Base-by-base conservation (phyloP, 2,113 vertebrate species). In the Anarrhichthys ocellatus region DNA sequence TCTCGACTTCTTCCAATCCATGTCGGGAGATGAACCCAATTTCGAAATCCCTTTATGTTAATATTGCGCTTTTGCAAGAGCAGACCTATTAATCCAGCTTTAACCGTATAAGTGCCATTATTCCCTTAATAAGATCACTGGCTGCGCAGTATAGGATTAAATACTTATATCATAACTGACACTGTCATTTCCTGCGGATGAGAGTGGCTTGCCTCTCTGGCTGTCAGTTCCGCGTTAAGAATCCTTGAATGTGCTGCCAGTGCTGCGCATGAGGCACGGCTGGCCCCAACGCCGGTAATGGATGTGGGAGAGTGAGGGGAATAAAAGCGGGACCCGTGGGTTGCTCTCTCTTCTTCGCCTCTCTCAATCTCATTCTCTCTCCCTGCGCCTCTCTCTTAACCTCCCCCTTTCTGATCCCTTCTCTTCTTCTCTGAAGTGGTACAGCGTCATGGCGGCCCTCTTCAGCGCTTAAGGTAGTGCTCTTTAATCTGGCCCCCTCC, bases 81-180 rank as follows among this genome's bases (percentile, higher is more conserved):
- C 90, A 93, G 93, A 87, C 93, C 94, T 93, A 95, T 96, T 96
- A 95, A 96, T 95, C 95, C 94, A 92, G 94, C 93, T 95, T 94
- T 95, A 95, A 93, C 93, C 88, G 92, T 89, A 92, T 95, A 95
- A 95, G 88, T 94, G 93, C 91, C 91, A 95, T 95, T 96, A 95
- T 96, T 94, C 93, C 93, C 93, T 92, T 95, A 96, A 96, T 96
- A 95, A 95, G 94, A 95, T 95, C 95, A 95, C 88, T 87, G 94
- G 92, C 92, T 95, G 93, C 93, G 94, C 93, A 91, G 92, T 95
- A 95, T 92, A 86, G 95, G 95, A 95, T 96, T 96, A 95, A 95
- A 94, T 93, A 93, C 94, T 96, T 94, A 94, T 92, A 95, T 94
- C 93, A 93, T 93, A 95, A 95, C 94, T 93, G 93, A 93, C 93